Base-by-base conservation (phyloP, 2,797 vertebrate species). In the Sebastes steindachneri region DNA sequence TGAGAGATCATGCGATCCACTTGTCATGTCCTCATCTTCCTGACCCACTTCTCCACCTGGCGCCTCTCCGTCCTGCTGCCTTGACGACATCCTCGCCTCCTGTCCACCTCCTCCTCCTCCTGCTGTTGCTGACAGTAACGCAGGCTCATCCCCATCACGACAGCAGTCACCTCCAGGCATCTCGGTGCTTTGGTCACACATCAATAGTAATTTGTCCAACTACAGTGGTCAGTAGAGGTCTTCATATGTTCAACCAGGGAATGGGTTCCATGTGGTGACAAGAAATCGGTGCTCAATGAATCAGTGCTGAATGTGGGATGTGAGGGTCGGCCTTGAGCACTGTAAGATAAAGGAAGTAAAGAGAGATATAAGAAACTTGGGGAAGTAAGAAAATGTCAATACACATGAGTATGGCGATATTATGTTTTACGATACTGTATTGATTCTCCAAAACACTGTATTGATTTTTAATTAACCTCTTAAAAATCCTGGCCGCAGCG, bases 11-110 rank as follows among this genome's bases (percentile, higher is more conserved):
- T 89, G 88, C 29, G 94, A 93, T 26, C 83, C 76, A 0, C 89
- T 89, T 1, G 87, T 92, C 94, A 95, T 95, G 63, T 96, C 95
- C 78, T 94, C 89, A 9, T 96, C 93, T 48, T 96, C 94, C 59
- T 88, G 94, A 0, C 81, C 91, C 45, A 77, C 87, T 31, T 93
- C 93, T 37, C 75, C 89, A 25, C 81, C 82, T 14, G 75, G 90
- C 35, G 48, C 5, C 14, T 53, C 62, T 76, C 74, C 12, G 7
- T 81, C 59, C 45, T 64, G 85, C 57, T 59, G 75, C 57, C 25
- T 28, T 1, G 83, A 82, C 2, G 35, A 54, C 60, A 26, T 23
- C 57, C 83, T 75, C 9, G 70, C 81, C 54, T 86, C 79, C 51
- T 41, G 82, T 6, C 71, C 88, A 17, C 65, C 74, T 2, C 74